A percentile compares a stretch with the other conserved stretches of the same genome.
phyloP scores from a whole-genome alignment of 2,888 invertebrate genomes.

The Oligia fasciuncula region DNA sequence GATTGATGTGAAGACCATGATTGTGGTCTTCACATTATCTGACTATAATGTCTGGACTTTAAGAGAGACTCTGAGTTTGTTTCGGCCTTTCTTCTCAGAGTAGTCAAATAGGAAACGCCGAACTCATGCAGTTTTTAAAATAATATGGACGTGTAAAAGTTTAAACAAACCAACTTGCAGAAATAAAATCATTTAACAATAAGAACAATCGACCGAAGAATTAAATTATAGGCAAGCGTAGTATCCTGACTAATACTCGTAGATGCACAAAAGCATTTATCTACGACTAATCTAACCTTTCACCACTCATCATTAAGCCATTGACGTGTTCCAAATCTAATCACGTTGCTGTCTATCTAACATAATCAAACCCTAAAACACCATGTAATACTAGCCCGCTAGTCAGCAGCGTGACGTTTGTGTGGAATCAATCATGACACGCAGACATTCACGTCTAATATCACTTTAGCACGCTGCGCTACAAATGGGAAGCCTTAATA shows the following conservation, averaged over 20 bases:
- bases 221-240: neutral
- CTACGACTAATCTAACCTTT: constrained; percentile 13
- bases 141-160: too few relatives aligned
- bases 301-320: constrained; percentile 28
- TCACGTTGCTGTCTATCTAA: constrained; percentile 48
- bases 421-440: constrained; percentile 86
- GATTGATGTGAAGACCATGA: too few relatives aligned
- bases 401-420: constrained; percentile 68
- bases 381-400: constrained; percentile 44
- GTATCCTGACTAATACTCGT: neutral
- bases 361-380: constrained; percentile 56
- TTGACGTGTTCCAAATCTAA: constrained; percentile 54
- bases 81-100: too few relatives aligned
- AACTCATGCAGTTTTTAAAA: too few relatives aligned
- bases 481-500: constrained; percentile 86
- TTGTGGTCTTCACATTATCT: too few relatives aligned
- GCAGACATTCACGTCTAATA: constrained; percentile 84
- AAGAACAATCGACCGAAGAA: neutral
- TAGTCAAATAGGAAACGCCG: too few relatives aligned
- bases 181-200: too few relatives aligned
- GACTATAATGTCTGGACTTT: too few relatives aligned
- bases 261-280: neutral
- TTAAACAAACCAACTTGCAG: too few relatives aligned
- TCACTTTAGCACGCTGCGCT: constrained; percentile 85
- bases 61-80: too few relatives aligned